Conservation (phyloP, 2,797 vertebrate genomes). For the Cryptoblepharus egeriae region DNA sequence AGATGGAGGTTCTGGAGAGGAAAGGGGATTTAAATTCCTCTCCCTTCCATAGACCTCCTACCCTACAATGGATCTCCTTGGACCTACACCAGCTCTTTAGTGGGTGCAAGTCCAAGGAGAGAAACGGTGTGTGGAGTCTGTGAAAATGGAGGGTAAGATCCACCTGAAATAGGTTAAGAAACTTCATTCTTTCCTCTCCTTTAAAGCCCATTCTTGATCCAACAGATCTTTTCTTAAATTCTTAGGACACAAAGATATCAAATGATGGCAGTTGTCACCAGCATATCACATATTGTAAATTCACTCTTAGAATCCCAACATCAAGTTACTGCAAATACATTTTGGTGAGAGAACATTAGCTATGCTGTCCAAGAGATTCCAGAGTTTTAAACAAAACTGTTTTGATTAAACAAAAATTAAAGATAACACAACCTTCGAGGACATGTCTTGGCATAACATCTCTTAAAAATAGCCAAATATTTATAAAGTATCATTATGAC, state of each 20-base stretch:
- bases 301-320: conserved; percentile 17
- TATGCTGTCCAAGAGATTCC: conserved; percentile 36
- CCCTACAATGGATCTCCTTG: too few species aligned
- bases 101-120: too few species aligned
- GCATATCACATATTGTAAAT: neutral
- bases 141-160: too few species aligned
- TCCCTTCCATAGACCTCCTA: too few species aligned
- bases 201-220: neutral
- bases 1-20: too few species aligned
- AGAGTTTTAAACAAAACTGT: conserved; percentile 50
- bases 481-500: conserved; percentile 29
- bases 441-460: conserved; percentile 42
- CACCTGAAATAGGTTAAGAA: too few species aligned
- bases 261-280: neutral
- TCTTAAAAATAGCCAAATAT: conserved; percentile 50
- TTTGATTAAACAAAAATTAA: conserved; percentile 57
- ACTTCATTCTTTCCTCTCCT: too few species aligned
- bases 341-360: conserved; percentile 19
- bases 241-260: neutral
- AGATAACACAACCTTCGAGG: conserved; percentile 47
- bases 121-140: too few species aligned
- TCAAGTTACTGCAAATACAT: conserved; percentile 21
- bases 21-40: too few species aligned
- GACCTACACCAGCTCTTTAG: too few species aligned
- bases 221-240: too few species aligned